Conservation (phyloP, 1,140 invertebrate species). For the Chlorops oryzae region DNA sequence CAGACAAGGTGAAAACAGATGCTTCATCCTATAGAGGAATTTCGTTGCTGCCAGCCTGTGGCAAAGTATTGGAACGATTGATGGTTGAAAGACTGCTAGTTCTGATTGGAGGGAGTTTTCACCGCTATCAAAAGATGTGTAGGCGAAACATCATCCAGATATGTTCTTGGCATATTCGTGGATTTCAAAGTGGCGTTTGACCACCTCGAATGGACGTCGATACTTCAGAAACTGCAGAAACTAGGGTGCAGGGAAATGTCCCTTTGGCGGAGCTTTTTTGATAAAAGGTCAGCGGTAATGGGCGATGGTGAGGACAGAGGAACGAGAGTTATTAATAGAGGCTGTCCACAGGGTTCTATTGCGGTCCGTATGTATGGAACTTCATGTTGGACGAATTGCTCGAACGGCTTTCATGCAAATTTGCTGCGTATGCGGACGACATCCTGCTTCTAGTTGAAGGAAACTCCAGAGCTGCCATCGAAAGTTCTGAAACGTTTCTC, state of each 20-base stretch:
- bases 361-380: no score
- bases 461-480: not conserved
- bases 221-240: not conserved
- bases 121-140: no score
- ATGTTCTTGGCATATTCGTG: not conserved
- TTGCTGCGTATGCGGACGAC: not conserved
- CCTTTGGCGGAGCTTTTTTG: no score
- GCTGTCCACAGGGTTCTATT: no score
- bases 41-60: slow-evolving; percentile 23
- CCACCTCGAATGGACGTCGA: not conserved
- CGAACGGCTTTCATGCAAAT: not conserved
- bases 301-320: no score
- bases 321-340: no score
- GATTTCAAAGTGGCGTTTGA: no score
- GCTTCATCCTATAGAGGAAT: slow-evolving; percentile 31
- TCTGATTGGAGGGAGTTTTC: not conserved
- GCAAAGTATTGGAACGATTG: slow-evolving; percentile 30
- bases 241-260: not conserved
- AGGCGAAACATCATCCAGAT: not conserved
- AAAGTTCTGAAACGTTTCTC: slow-evolving; percentile 1
- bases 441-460: not conserved
- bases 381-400: no score
- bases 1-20: not conserved
- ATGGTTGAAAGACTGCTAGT: slow-evolving; percentile 16
- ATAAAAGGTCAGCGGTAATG: no score